Evolutionary conservation across 2,797 vertebrate genomes (phyloP), one percentile per base, ranked within the genome.

Genomic region (Kryptopterus vitreolus): DNA sequence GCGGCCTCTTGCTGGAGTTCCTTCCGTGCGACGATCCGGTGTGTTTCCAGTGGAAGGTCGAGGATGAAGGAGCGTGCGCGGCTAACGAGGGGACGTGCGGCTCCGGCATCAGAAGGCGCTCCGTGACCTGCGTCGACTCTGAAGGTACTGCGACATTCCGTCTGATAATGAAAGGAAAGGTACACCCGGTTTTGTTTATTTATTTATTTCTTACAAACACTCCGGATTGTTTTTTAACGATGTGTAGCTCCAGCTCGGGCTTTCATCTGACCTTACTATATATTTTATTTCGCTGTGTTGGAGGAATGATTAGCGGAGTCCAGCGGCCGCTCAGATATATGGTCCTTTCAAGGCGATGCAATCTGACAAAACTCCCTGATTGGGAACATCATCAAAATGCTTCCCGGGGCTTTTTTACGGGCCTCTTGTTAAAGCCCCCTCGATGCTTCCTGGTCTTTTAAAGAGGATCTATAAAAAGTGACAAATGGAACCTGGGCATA

Each of bases 1-100:
- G 96, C 85, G 95, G 95, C 0, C 96, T 98, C 80, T 86, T 97
- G 84, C 81, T 91, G 24, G 97, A 99, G 88, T 94, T 93, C 31
- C 84, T 96, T 81, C 95, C 95, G 2, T 99, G 98, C 38, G 97
- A 98, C 3, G 94, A 97, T 59, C 95, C 95, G 0, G 10, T 84
- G 66, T 99, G 98, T 62, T 95, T 94, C 4, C 86, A 82, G 83
- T 98, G 97, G 98, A 83, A 86, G 11, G 18, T 93, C 29, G 90
- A 89, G 68, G 86, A 88, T 0, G 93, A 93, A 86, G 92, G 90
- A 20, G 1, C 81, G 3, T 99, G 97, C 58, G 82, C 93, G 13
- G 86, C 95, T 53, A 84, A 90, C 29, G 89, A 88, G 20, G 92
- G 91, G 35, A 88, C 87, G 43, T 99, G 98, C 87, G 98, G 98